Base-by-base conservation (phyloP, 2,113 vertebrate species). In the Circaetus gallicus region DNA sequence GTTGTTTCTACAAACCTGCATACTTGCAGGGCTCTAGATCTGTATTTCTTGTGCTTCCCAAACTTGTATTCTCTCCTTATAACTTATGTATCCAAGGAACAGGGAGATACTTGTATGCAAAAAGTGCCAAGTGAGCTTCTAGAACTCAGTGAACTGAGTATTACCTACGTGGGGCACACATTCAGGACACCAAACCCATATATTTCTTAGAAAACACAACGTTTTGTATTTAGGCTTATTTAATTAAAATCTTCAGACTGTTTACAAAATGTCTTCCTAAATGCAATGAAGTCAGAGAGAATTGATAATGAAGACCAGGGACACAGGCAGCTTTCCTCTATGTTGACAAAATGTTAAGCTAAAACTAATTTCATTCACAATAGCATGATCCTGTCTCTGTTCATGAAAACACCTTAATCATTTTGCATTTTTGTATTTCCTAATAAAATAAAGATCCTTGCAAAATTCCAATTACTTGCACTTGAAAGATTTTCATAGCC, bases 351-450 rank as follows among this genome's bases (percentile, higher is more conserved):
- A 73, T 70, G 38, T 74, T 86, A 77, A 63, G 36, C 47, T 83
- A 86, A 81, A 93, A 71, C 16, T 79, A 84, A 95, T 95, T 92
- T 93, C 12, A 87, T 67, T 93, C 77, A 53, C 49, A 89, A 84
- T 69, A 84, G 22, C 83, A 49, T n/a, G n/a, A 43, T 82, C 55
- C 24, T 83, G 42, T 89, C 63, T 82, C 55, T 78, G 63, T 59
- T 93, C 61, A 56, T 87, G 77, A 84, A 95, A 92, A 79, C 77
- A 80, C 58, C 43, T 82, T 87, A 76, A 87, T 82, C 43, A 93
- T 92, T 85, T 87, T 36, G 10, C 18, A 63, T 84, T 91, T 84
- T n/a, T 72, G 19, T 79, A 34, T 77, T 94, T 80, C 32, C 66
- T 89, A 58, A 31, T 87, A 65, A 95, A 93, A 89, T 56, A 80